Evolutionary conservation across 2,888 invertebrate species (phyloP), one percentile per base, ranked within the genome.

Genomic region (Himalopsyche japonica): DNA sequence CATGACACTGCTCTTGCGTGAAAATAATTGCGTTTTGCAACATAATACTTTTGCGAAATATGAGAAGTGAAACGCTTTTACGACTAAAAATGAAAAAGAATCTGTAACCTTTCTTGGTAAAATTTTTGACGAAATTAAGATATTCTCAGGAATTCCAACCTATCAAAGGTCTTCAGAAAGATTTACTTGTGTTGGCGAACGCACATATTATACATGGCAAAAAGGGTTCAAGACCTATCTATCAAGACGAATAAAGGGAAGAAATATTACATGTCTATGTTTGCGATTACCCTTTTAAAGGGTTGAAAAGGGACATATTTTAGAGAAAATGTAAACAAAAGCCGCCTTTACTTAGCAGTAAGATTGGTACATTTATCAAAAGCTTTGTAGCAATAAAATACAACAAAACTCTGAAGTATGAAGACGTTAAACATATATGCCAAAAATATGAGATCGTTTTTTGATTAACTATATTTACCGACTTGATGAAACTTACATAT

Each of bases 231-330:
- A 27, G 32, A 32, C 7, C n/a, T 76, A 76, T 34, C 30, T 76
- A 34, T 76, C 76, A 76, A 34, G 76, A 34, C 30, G 76, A 32
- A 76, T 76, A 76, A 76, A 76, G 76, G 76, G 76, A 76, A 76
- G 76, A 76, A 76, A 76, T 32, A 76, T 76, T 34, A 32, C 76
- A 34, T 34, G 76, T 76, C 76, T 76, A 57, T 57, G 57, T 57
- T 57, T 57, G 57, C 57, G 57, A 57, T 57, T 57, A 57, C 57
- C 57, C 57, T 57, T 57, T 57, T 57, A 57, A 24, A 20, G 57
- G 57, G 57, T 57, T 57, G 57, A 57, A 57, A 57, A 57, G 57
- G 57, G 57, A 57, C 57, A 57, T 57, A 57, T 57, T 57, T 57
- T 57, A 57, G 57, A 57, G 57, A 57, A 57, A 20, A 57, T 57